These are phyloP conservation scores for Henicopernis longicauda DNA, from an alignment of 2,113 vertebrate species.

Conservation along the genomic window DNA sequence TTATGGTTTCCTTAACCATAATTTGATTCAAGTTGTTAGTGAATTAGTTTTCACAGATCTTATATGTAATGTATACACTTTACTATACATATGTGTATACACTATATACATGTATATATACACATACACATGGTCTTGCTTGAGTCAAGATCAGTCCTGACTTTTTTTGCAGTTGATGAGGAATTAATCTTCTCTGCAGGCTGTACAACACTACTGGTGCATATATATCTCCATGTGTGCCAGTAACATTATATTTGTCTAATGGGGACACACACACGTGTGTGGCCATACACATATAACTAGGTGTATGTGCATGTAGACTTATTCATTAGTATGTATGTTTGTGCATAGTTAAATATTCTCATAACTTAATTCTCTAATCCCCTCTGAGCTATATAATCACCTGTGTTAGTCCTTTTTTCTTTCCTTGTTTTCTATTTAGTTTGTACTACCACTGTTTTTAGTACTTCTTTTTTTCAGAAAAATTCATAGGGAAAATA, in stretches of 20 bases:
- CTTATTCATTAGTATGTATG: neutral
- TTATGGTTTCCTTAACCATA: neutral
- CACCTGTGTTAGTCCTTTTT: neutral
- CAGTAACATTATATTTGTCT: neutral
- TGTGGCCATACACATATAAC: neutral
- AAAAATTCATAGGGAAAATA: neutral
- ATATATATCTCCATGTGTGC: fast-evolving
- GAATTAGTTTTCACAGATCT: neutral
- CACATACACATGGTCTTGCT: neutral
- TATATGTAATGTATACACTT: neutral
- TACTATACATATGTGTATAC: neutral
- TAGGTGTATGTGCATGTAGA: neutral
- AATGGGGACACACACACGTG: neutral
- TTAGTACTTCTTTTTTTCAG: neutral
- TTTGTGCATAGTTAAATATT: neutral
- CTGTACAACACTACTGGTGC: neutral
- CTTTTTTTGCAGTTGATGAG: neutral
- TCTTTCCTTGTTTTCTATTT: neutral
- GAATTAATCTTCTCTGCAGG: neutral
- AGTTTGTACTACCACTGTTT: neutral
- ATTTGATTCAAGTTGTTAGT: neutral
- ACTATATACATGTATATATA: neutral
- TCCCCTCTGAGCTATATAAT: neutral
- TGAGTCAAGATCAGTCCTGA: neutral
- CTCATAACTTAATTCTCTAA: neutral